Conservation (phyloP, 2,888 invertebrate species). For the Acanthacorydalis orientalis region DNA sequence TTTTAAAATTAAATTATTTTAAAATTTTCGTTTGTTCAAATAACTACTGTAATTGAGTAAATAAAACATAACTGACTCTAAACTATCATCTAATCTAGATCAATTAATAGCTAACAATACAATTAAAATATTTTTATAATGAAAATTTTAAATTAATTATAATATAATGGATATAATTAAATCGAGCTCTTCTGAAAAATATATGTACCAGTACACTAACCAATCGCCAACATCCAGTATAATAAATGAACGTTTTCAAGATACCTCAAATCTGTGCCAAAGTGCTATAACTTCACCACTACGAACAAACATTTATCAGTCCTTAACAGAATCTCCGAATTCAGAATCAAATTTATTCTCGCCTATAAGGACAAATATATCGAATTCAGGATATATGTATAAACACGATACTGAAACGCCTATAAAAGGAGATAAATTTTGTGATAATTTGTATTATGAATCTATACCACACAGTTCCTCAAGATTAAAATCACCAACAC, state of each 20-base stretch:
- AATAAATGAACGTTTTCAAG: background rate
- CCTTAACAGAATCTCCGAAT: background rate
- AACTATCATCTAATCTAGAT: too few relatives aligned
- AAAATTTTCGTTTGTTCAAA: too few relatives aligned
- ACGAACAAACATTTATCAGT: background rate
- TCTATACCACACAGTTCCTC: background rate
- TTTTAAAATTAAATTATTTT: too few relatives aligned
- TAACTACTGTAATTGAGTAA: too few relatives aligned
- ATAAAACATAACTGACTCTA: too few relatives aligned
- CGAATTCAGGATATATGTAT: background rate
- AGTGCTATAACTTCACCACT: background rate
- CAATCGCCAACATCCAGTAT: background rate
- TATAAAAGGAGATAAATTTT: background rate
- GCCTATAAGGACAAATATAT: background rate
- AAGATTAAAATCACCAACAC: background rate
- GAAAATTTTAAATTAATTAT: too few relatives aligned
- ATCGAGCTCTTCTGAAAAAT: background rate
- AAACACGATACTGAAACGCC: background rate
- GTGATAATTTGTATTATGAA: background rate
- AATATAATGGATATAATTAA: background rate
- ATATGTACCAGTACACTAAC: background rate
- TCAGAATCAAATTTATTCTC: conserved; percentile 1
- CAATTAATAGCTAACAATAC: too few relatives aligned
- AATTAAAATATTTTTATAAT: too few relatives aligned
- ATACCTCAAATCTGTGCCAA: background rate